Evolutionary conservation across 2,888 invertebrate species (phyloP).

Genomic region (Folsomia candida): DNA sequence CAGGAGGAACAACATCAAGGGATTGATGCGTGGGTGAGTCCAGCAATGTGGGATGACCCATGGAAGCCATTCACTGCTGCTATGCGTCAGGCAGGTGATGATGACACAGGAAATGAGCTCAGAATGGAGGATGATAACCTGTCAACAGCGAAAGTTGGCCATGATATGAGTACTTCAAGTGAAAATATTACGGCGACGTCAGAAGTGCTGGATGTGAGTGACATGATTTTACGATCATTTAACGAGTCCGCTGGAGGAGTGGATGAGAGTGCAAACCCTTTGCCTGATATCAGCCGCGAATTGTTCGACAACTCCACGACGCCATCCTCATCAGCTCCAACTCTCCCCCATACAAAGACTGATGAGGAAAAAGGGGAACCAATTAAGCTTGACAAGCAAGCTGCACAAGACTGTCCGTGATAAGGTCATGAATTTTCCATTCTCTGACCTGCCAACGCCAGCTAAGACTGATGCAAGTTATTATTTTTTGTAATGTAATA

Average conservation of each 20-base stretch:
- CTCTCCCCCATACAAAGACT: too few relatives aligned
- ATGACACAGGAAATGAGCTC: not conserved
- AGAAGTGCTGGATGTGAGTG: not conserved
- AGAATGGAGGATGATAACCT: not conserved
- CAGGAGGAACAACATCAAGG: not conserved
- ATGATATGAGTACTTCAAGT: not conserved
- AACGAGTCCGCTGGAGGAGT: not conserved
- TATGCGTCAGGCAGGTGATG: not conserved
- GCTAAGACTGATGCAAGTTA: too few relatives aligned
- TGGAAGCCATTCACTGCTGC: slow-evolving; percentile 21
- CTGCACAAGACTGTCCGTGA: too few relatives aligned
- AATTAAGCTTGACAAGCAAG: too few relatives aligned
- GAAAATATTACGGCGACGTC: not conserved
- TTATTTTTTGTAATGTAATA: too few relatives aligned
- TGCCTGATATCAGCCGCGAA: not conserved
- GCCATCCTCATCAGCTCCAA: too few relatives aligned
- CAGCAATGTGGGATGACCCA: slow-evolving; percentile 43
- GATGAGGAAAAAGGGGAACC: too few relatives aligned
- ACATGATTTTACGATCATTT: not conserved
- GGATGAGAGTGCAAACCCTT: not conserved
- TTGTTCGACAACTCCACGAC: too few relatives aligned
- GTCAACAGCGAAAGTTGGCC: not conserved
- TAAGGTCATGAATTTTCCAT: too few relatives aligned
- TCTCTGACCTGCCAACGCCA: too few relatives aligned
- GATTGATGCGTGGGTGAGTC: slow-evolving; percentile 37